These are phyloP conservation scores for Micoletzkya japonica DNA, from an alignment of 2,888 invertebrate species.

Conservation along the genomic window DNA sequence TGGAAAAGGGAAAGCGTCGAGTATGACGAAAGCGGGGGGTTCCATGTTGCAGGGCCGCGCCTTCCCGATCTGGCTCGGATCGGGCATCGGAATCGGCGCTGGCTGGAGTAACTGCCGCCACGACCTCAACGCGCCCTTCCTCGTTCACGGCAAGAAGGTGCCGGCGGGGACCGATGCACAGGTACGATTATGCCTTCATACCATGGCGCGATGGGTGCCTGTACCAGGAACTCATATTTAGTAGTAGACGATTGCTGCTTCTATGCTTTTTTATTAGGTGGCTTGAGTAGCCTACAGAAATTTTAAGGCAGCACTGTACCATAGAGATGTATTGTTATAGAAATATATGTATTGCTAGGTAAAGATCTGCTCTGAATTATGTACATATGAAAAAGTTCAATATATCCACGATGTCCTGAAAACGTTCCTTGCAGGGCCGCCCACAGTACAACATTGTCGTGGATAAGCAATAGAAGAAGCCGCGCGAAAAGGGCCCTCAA, in stretches of 20 bases:
- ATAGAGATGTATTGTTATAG: no score
- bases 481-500: no score
- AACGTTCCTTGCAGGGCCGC: constrained; percentile 35
- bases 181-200: constrained; percentile 19
- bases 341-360: no score
- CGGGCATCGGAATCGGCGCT: constrained; percentile 87
- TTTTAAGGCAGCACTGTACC: no score
- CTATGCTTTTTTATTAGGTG: no score
- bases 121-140: constrained; percentile 68
- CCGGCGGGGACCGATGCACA: constrained; percentile 49
- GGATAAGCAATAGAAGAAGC: constrained; percentile 32
- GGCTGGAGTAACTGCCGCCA: constrained; percentile 85
- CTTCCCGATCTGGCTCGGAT: constrained; percentile 86
- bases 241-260: no score
- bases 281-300: no score
- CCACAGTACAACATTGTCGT: constrained; percentile 46
- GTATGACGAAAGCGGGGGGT: no score
- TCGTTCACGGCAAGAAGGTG: constrained; percentile 64
- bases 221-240: no score
- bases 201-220: not conserved
- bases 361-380: no score
- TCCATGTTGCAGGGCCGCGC: constrained; percentile 71
- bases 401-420: not conserved
- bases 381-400: no score
- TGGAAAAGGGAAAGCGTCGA: no score